These are phyloP conservation scores for Apteryx owenii DNA, from an alignment of 2,113 vertebrate species.

Conservation along the genomic window DNA sequence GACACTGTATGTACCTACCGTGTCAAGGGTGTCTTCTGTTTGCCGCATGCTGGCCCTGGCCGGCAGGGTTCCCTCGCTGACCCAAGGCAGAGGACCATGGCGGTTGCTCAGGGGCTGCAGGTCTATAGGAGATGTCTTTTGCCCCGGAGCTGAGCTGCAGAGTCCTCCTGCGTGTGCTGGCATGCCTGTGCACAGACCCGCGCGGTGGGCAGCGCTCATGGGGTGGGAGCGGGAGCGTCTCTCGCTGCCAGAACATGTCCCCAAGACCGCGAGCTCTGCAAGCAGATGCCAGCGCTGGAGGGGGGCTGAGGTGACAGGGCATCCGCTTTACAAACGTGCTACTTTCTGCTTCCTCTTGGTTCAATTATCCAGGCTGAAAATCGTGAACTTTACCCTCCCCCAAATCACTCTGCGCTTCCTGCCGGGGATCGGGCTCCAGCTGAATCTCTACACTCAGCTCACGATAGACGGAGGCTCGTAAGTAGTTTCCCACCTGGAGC, in stretches of 20 bases:
- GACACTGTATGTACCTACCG: neutral
- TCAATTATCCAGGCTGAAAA: conserved; percentile 46
- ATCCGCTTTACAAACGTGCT: fast-evolving
- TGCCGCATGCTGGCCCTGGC: neutral
- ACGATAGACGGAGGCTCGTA: conserved; percentile 61
- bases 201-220: no score
- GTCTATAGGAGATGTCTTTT: neutral
- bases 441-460: conserved; percentile 69
- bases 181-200: no score
- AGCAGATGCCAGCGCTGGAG: fast-evolving
- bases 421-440: conserved; percentile 56
- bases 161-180: no score
- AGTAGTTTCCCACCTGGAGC: fast-evolving
- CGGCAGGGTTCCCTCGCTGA: neutral
- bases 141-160: neutral
- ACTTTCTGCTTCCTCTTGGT: neutral
- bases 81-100: neutral
- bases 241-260: no score
- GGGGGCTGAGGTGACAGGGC: neutral
- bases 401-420: conserved; percentile 56
- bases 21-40: neutral
- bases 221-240: no score
- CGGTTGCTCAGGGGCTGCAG: neutral
- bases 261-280: fast-evolving
- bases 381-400: conserved; percentile 63